Conservation (phyloP, 2,888 invertebrate species). For the Drosophila rellima region DNA sequence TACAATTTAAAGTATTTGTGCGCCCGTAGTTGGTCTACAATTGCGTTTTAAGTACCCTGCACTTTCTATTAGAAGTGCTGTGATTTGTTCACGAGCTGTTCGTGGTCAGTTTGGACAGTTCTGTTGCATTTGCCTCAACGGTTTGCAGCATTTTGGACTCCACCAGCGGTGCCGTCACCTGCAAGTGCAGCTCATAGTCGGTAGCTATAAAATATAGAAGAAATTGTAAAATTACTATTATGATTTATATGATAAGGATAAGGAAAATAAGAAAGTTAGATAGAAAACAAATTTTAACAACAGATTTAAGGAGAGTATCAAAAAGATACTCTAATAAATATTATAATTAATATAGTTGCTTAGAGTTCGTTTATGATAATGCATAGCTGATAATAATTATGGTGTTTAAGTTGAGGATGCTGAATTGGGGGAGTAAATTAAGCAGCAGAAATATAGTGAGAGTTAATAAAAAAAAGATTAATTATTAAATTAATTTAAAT, state of each 20-base stretch:
- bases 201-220: conserved; percentile 54
- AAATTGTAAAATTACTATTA: background rate
- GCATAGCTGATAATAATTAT: too few species aligned
- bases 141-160: conserved; percentile 48
- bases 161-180: conserved; percentile 80
- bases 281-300: background rate
- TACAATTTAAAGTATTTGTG: conserved; percentile 10
- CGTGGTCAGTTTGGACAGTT: conserved; percentile 59
- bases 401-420: too few species aligned
- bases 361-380: too few species aligned
- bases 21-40: background rate
- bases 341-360: too few species aligned
- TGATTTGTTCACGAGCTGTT: conserved; percentile 34
- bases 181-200: conserved; percentile 79
- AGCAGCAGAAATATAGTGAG: background rate
- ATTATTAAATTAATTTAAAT: too few species aligned
- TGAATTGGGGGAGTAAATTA: too few species aligned
- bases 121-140: conserved; percentile 44
- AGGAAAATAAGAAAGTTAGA: too few species aligned
- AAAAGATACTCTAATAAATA: background rate
- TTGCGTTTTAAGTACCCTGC: conserved; percentile 6
- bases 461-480: too few species aligned
- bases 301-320: background rate
- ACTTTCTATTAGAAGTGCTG: background rate
- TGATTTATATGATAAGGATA: too few species aligned